A percentile compares a stretch with the other conserved stretches of the same genome.
These are phyloP conservation scores for Apomyelois bistriatella DNA, from an alignment of 2,888 invertebrate species.

Conservation along the genomic window DNA sequence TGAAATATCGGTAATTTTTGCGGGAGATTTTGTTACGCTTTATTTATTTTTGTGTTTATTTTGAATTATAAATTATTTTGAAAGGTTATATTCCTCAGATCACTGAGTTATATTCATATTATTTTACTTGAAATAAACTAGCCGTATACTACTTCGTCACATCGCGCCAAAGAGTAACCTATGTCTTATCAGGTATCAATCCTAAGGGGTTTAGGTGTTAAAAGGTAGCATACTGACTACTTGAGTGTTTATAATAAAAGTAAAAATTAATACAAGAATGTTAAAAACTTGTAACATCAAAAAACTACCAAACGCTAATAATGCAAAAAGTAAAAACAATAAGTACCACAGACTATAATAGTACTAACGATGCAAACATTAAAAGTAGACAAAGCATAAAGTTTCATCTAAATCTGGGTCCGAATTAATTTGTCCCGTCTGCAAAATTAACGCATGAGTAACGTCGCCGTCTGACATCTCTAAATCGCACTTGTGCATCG, in stretches of 20 bases:
- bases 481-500: constrained; percentile 69
- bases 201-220: too few species aligned
- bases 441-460: constrained; percentile 74
- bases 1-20: constrained; percentile 43
- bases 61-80: background rate
- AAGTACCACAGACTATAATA: background rate
- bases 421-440: constrained; percentile 71
- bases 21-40: background rate
- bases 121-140: too few species aligned
- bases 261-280: too few species aligned
- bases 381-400: constrained; percentile 6
- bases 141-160: too few species aligned
- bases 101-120: too few species aligned
- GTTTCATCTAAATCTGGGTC: constrained; percentile 62
- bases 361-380: background rate
- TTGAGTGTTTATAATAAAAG: too few species aligned
- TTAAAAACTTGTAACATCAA: too few species aligned
- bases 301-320: background rate
- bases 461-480: constrained; percentile 68
- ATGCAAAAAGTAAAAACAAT: background rate
- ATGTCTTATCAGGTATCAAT: too few species aligned
- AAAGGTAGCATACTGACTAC: too few species aligned
- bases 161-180: too few species aligned
- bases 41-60: background rate
- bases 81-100: background rate